Conservation (phyloP, 2,113 vertebrate species). For the Calidris pugnax region DNA sequence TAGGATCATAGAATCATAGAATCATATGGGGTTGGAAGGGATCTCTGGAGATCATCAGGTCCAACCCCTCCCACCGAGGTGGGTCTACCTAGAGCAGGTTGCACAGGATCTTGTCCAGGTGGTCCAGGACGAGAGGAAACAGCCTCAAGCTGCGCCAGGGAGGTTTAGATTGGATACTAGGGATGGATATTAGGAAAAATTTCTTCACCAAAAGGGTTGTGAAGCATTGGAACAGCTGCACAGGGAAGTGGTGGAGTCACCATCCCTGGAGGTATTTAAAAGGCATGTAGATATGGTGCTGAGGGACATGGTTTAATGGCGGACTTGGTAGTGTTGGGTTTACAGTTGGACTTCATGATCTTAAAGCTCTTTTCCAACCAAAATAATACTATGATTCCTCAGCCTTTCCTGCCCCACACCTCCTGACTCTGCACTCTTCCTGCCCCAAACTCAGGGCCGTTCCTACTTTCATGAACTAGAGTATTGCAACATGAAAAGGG, state of each 20-base stretch:
- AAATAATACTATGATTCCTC: background rate
- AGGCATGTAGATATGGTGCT: background rate
- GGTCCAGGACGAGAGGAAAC: background rate
- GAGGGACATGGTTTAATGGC: background rate
- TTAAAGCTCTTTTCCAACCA: background rate
- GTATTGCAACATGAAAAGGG: background rate
- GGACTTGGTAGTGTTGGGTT: background rate
- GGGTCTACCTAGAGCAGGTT: too few species aligned
- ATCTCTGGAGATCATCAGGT: too few species aligned
- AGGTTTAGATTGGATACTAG: background rate
- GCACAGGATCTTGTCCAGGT: too few species aligned
- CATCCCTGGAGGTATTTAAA: background rate
- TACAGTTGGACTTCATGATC: background rate
- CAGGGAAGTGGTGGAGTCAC: background rate
- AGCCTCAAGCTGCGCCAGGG: background rate
- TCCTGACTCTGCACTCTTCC: background rate
- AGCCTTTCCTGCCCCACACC: background rate
- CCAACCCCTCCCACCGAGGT: too few species aligned
- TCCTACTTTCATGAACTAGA: background rate
- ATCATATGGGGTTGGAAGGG: too few species aligned
- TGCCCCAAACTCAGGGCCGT: accelerated
- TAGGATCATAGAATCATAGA: background rate
- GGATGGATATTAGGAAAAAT: background rate
- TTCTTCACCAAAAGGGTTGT: background rate
- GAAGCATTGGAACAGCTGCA: background rate